Base-by-base conservation (phyloP, 2,113 vertebrate genomes). In the Scomber scombrus region DNA sequence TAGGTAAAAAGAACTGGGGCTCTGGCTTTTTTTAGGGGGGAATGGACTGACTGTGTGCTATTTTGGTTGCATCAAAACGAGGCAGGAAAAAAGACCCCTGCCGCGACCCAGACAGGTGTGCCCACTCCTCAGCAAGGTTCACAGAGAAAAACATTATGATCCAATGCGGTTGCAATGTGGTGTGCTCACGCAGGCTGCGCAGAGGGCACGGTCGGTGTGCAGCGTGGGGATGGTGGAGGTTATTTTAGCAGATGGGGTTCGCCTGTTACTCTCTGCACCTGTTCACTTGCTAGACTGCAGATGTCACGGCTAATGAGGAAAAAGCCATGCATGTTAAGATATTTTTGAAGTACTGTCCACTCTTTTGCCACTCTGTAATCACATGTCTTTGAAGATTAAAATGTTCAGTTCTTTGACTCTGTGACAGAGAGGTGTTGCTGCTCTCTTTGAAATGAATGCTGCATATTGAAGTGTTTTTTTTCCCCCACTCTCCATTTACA, bases 231-330 rank as follows among this genome's bases (percentile, higher is more conserved):
- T 29, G 58, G 7, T 19, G 13, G 71, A 71, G 66, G 83, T 71
- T 71, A 61, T 82, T 82, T 49, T 23, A 69, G 68, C 63, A 84
- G 77, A 78, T 69, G 52, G 49, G 46, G 26, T 75, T 68, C 16
- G 46, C 68, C 50, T 73, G 13, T 51, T 64, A 45, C 56, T 73
- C 54, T 3, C 16, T 70, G 45, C 50, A 64, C 62, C 79, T 75
- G 71, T 63, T 83, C 46, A 31, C 49, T 68, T 43, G 11, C 13
- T 55, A 19, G 69, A 65, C 52, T 58, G 56, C 71, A 51, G 63
- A 45, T 54, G 56, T 34, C 16, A 10, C n/a, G 67, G 5, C 19
- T 3, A 26, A 79, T 71, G 49, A 66, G 60, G 55, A 58, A 52
- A 40, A 13, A 54, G 15, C 11, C 9, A 7, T 23, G 40, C 9